Base-by-base conservation (phyloP, 2,797 vertebrate genomes). In the Amblyraja radiata region DNA sequence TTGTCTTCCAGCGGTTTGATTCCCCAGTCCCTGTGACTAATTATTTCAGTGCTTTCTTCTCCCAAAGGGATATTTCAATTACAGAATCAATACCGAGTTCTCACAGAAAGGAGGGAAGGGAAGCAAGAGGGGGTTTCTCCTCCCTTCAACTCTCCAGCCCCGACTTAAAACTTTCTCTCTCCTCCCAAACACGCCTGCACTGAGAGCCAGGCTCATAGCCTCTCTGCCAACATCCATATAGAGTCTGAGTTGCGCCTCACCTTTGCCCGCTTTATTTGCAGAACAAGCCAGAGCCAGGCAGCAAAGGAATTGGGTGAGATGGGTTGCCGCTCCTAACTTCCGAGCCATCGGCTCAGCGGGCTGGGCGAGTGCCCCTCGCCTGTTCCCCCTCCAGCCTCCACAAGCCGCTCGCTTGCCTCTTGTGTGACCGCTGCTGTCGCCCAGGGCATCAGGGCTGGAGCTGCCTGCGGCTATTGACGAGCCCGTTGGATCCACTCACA, bases 201-300 rank as follows among this genome's bases (percentile, higher is more conserved):
- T 32, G n/a, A n/a, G 16, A 28, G 83, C 58, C 58, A 63, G 11
- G 58, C 58, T 86, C 58, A 2, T 3, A 25, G 32, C 25, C 16
- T 63, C 5, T 13, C 28, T 86, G 83, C 84, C 84, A 61, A 84
- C 54, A 84, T 84, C 81, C 81, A 68, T 65, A 68, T 68, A 88
- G n/a, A 88, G 84, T 88, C 8, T 65, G 63, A 68, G 84, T 65
- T n/a, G 23, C 84, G 84, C 84, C 84, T 88, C 84, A 88, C 84
- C 84, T 88, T 63, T 63, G 61, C 84, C 84, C 58, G 84, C 9
- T 88, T 13, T 32, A 14, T 88, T n/a, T 10, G n/a, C 16, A 68
- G n/a, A 88, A n/a, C 61, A 18, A 68, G 84, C 61, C 61, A 88
- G 84, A n/a, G 14, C n/a, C 84, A 68, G 28, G 63, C 61, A 88